Conservation (phyloP, 64 coral and sea anemone species). For the Montipora sp. region DNA sequence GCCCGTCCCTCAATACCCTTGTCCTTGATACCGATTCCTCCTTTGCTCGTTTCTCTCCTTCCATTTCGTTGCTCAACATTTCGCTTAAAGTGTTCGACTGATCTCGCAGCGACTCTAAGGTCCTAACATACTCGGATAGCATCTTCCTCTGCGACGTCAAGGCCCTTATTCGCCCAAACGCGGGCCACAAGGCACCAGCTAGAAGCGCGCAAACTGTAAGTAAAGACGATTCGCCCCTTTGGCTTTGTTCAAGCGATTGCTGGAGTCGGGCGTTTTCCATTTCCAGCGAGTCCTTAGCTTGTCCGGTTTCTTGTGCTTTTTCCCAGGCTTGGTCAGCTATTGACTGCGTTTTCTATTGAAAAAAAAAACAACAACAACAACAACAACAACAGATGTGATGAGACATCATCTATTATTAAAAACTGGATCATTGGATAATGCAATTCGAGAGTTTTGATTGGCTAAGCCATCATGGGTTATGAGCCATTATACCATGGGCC, state of each 20-base stretch:
- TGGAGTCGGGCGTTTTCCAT: conserved; percentile 83
- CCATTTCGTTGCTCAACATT: conserved; percentile 91
- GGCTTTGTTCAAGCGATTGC: conserved; percentile 68
- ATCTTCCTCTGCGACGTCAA: conserved; percentile 80
- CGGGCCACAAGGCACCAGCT: conserved; percentile 90
- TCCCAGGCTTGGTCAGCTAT: conserved; percentile 93
- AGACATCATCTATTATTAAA: too few species aligned
- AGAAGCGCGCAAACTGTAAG: conserved; percentile 86
- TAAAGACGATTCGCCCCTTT: conserved; percentile 70
- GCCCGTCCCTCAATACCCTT: conserved; percentile 41
- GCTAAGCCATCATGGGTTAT: too few species aligned
- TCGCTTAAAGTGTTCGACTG: conserved; percentile 84
- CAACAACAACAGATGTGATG: too few species aligned
- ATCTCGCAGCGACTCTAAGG: conserved; percentile 66
- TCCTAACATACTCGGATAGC: conserved; percentile 77
- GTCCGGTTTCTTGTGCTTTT: conserved; percentile 81
- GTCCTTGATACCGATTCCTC: background rate
- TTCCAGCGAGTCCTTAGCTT: conserved; percentile 87
- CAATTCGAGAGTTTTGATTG: too few species aligned
- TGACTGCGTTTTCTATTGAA: conserved; percentile 87
- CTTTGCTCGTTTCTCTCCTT: conserved; percentile 60
- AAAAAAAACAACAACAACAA: background rate
- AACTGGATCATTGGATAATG: too few species aligned
- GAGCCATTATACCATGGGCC: too few species aligned
- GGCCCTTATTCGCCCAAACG: conserved; percentile 74